Conservation (phyloP, 2,113 vertebrate genomes). For the Willisornis vidua region DNA sequence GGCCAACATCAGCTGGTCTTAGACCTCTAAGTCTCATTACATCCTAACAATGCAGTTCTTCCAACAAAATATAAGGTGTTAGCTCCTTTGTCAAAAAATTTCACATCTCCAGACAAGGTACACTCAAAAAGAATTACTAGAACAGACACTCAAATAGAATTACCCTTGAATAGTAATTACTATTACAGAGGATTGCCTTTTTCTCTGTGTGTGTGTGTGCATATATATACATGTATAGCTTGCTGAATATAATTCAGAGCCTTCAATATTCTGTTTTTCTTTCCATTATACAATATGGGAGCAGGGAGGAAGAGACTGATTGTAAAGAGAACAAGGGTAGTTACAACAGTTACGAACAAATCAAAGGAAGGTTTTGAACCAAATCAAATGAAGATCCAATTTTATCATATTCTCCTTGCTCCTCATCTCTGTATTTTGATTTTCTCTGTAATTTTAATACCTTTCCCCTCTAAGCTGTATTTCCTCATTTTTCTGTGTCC, state of each 20-base stretch:
- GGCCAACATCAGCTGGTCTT: neutral
- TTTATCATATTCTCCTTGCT: neutral
- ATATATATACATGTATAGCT: neutral
- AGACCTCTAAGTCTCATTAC: neutral
- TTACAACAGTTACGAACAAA: neutral
- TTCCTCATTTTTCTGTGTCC: neutral
- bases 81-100: neutral
- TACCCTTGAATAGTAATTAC: neutral
- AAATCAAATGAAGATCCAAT: neutral
- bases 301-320: neutral
- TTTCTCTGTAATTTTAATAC: neutral
- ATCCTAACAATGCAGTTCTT: neutral
- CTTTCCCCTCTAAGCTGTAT: neutral
- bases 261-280: neutral
- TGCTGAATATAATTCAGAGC: neutral
- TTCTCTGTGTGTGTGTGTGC: rapidly evolving
- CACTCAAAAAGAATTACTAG: neutral
- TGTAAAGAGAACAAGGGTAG: neutral
- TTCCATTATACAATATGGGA: neutral
- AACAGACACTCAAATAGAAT: neutral
- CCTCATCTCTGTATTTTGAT: neutral
- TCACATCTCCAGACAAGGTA: neutral
- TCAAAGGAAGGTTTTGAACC: neutral
- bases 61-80: neutral
- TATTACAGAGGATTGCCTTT: neutral